Base-by-base conservation (phyloP, 2,797 vertebrate genomes). In the Etheostoma perlongum region DNA sequence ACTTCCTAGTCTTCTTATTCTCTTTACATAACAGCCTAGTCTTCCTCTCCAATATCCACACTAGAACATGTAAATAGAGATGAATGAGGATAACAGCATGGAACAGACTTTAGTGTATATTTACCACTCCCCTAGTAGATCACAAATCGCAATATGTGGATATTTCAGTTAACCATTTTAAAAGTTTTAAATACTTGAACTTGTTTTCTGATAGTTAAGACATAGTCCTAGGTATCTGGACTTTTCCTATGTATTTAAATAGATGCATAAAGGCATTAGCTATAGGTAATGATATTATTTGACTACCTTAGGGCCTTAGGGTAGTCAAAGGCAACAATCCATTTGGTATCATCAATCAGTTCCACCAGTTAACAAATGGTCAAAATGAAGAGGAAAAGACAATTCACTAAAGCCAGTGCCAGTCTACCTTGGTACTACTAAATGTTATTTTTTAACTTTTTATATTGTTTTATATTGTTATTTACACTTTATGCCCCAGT, bases 51-150 rank as follows among this genome's bases (percentile, higher is more conserved):
- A 79, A 65, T 90, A 88, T 75, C 72, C 75, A 80, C 74, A 81
- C 57, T 86, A 90, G 82, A 86, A 89, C 59, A 74, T 93, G 92
- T 93, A 92, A 85, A 93, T 94, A 93, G 85, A 90, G 67, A 82
- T 49, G 69, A 88, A 86, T 86, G 82, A 92, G 67, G 86, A 83
- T 84, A 89, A 81, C 82, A 91, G 94, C 93, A 94, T 94, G 94
- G 88, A 86, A 78, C 72, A 78, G 74, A 88, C 75, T 83, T 68
- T 84, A 91, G 81, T 88, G 78, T 89, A 89, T 87, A 91, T 90
- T 88, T 85, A 86, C 80, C 78, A 84, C 46, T 78, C 59, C 72
- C 79, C 78, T 65, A 74, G 52, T 85, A 87, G 78, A 80, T 84
- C 81, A 78, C 79, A 87, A 75, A 83, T 82, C 64, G 79, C 85